A percentile compares a stretch with the other conserved stretches of the same genome.
Evolutionary conservation across 2,113 vertebrate species (phyloP).

Genomic region (Microcebus ravelobensis): DNA sequence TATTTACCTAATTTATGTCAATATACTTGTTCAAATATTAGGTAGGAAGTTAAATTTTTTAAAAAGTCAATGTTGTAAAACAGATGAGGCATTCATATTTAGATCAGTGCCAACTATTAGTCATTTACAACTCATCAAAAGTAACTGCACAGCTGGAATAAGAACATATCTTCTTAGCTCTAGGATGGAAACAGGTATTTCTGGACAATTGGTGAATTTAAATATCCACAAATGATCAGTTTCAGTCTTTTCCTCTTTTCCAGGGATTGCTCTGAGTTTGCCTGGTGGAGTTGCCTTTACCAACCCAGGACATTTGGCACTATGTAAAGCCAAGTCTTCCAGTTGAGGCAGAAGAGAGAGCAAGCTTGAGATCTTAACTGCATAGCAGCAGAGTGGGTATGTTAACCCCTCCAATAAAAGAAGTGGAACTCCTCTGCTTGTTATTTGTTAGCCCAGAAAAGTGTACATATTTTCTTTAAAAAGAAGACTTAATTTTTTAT

Average conservation of each 20-base stretch:
- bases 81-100: background rate
- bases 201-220: background rate
- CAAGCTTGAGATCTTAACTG: background rate
- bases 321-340: background rate
- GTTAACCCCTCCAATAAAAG: background rate
- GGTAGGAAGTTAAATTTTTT: constrained; percentile 5
- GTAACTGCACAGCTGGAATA: background rate
- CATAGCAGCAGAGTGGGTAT: background rate
- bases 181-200: background rate
- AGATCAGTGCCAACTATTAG: background rate
- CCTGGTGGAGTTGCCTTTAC: background rate
- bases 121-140: background rate
- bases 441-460: background rate
- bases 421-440: background rate
- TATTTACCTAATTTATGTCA: background rate
- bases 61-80: background rate
- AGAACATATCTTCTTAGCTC: background rate
- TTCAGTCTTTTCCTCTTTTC: constrained; percentile 39
- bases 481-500: background rate
- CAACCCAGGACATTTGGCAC: background rate
- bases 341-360: background rate
- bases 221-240: background rate
- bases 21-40: background rate
- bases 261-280: constrained; percentile 10
- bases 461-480: background rate